A percentile compares a stretch with the other conserved stretches of the same genome.
phyloP scores from a whole-genome alignment of 2,113 vertebrate species.

The Anolis sagrei region DNA sequence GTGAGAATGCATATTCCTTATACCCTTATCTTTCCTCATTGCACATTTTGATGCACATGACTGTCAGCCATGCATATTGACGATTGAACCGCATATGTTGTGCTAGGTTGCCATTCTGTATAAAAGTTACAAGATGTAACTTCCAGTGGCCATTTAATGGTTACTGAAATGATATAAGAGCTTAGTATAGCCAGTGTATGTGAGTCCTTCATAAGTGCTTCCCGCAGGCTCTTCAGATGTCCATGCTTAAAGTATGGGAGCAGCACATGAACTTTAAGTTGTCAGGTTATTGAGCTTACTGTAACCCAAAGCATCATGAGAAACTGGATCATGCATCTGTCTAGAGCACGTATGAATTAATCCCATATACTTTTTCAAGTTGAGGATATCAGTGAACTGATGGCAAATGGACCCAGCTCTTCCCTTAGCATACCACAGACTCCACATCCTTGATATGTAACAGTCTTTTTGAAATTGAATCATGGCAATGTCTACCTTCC shows the following conservation, averaged over 20 bases:
- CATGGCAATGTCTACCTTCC: background rate
- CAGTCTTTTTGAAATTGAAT: background rate
- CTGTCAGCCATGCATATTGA: too few relatives aligned
- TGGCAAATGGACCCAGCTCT: background rate
- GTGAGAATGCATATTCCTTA: too few relatives aligned
- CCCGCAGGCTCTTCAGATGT: background rate
- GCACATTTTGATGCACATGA: too few relatives aligned
- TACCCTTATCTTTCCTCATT: too few relatives aligned
- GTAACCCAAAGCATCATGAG: background rate
- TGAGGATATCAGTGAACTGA: background rate
- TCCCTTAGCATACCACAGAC: background rate
- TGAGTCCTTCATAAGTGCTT: background rate
- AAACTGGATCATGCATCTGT: background rate
- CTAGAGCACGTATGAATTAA: too few relatives aligned
- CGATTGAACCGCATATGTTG: too few relatives aligned
- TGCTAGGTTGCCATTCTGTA: too few relatives aligned
- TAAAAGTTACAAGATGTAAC: too few relatives aligned
- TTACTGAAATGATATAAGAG: too few relatives aligned
- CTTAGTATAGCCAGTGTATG: too few relatives aligned
- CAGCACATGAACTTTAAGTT: background rate
- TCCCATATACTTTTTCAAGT: background rate
- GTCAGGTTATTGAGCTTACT: background rate
- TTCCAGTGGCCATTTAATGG: too few relatives aligned
- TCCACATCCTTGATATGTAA: background rate
- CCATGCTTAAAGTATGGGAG: background rate